Percentiles rank a stretch among this genome's conserved stretches.
These are phyloP conservation scores for Stenchaetothrips biformis DNA, from an alignment of 2,888 invertebrate species.

Conservation along the genomic window DNA sequence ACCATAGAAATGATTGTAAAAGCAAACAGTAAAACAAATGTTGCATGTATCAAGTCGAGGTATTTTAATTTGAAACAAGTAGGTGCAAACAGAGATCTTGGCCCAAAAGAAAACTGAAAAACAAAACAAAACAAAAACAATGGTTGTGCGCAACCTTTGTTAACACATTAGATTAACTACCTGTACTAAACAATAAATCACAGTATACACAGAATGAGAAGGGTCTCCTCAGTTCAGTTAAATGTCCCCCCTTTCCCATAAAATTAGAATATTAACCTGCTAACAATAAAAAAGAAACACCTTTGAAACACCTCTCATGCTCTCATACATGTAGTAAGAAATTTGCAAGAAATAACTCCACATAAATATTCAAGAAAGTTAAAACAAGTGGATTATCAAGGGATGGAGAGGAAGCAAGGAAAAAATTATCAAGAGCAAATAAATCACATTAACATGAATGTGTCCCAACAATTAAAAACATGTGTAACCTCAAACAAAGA, in stretches of 20 bases:
- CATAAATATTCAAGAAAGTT: no score
- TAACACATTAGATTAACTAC: not conserved
- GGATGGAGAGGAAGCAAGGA: not conserved
- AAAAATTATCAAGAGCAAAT: no score
- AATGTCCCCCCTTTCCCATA: not conserved
- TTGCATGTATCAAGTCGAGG: no score
- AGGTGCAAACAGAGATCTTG: not conserved
- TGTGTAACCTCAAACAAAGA: not conserved
- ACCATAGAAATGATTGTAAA: conserved; percentile 5
- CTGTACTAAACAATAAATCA: conserved; percentile 7
- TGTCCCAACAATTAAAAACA: not conserved
- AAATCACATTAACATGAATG: not conserved
- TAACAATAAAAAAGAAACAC: not conserved
- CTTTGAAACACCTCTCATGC: not conserved
- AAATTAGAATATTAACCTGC: not conserved
- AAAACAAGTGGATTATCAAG: not conserved
- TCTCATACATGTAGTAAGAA: not conserved
- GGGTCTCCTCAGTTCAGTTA: not conserved
- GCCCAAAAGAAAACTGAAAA: not conserved
- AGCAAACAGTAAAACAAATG: not conserved
- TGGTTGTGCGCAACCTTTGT: not conserved
- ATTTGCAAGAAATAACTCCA: no score
- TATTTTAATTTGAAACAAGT: not conserved
- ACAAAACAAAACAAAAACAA: not conserved
- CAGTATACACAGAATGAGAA: not conserved